Base-by-base conservation (phyloP, 2,113 vertebrate species). In the Pseudorasbora parva region DNA sequence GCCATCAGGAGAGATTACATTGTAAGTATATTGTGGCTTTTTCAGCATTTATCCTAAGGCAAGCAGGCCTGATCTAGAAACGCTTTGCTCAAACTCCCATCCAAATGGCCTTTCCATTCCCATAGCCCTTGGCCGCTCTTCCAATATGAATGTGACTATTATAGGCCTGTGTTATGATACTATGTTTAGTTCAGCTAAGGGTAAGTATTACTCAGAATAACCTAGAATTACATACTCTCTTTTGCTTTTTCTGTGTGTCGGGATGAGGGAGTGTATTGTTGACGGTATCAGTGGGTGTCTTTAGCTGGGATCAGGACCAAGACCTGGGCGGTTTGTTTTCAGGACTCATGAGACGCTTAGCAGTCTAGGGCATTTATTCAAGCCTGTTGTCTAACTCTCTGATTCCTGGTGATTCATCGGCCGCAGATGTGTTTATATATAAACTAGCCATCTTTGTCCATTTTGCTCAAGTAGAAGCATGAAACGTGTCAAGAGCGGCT, bases 271-370 rank as follows among this genome's bases (percentile, higher is more conserved):
- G 56, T 19, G 68, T 47, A 60, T 83, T 83, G 71, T 74, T 81
- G 79, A 69, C 71, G 64, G 79, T 81, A 56, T 81, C 78, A 69
- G 79, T 69, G 64, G 79, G 45, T 69, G 62, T 81, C 64, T 69
- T 68, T 51, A 54, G 64, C 43, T 21, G 19, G 64, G 62, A 69
- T 81, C 19, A 33, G 21, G 62, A 56, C 49, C 64, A 81, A 81
- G 79, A 71, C 79, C 27, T 81, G 27, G 79, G 60, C 19, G 62
- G 79, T 69, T 81, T 69, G 60, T 68, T 81, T 81, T 69, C 7
- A 8, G 30, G 45, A 41, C 47, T 69, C 79, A 51, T 69, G 64
- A 81, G 47, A 80, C 25, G 6, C n/a, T 68, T 23, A 33, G 51
- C 62, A 21, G 43, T 81, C 78, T 81, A 9, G 27, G 78, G 25